Evolutionary conservation across 2,888 invertebrate genomes (phyloP).

Genomic region (Hesperia comma): DNA sequence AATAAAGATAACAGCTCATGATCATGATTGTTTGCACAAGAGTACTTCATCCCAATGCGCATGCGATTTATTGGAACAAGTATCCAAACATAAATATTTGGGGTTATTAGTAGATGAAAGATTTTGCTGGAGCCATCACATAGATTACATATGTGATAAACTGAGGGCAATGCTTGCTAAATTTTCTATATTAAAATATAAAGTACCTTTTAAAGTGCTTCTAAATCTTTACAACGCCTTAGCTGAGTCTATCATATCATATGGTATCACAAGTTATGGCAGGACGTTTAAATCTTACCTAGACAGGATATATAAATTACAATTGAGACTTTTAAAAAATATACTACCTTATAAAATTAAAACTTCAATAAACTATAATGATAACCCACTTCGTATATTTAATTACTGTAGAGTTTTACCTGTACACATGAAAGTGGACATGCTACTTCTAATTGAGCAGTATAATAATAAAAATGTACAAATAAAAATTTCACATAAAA

Average conservation of each 20-base stretch:
- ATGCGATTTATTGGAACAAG: not conserved
- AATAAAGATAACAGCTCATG: not conserved
- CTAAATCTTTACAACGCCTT: conserved; percentile 9
- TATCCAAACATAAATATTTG: conserved; percentile 3
- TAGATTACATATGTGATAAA: conserved; percentile 17
- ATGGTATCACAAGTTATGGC: conserved; percentile 31
- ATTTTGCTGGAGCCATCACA: conserved; percentile 16
- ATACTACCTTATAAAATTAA: conserved; percentile 8
- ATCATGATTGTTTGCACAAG: conserved; percentile 13
- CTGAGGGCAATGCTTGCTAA: conserved; percentile 6
- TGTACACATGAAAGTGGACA: conserved; percentile 11
- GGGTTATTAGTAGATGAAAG: conserved; percentile 12
- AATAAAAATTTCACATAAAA: conserved; percentile 6
- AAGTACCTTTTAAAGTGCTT: not conserved
- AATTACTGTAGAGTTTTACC: conserved; percentile 16
- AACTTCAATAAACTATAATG: not conserved
- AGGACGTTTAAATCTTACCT: conserved; percentile 21
- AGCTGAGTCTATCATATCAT: conserved; percentile 14
- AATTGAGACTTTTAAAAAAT: conserved; percentile 23
- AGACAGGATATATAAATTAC: conserved; percentile 20
- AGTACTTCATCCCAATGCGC: not conserved
- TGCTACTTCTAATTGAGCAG: conserved; percentile 13
- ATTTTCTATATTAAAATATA: conserved; percentile 8
- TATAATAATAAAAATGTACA: conserved; percentile 4
- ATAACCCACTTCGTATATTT: not conserved